Percentiles rank a stretch among this genome's conserved stretches.
Conservation (phyloP, 92 coral and sea anemone species). For the Umimayanthus kanabou region DNA sequence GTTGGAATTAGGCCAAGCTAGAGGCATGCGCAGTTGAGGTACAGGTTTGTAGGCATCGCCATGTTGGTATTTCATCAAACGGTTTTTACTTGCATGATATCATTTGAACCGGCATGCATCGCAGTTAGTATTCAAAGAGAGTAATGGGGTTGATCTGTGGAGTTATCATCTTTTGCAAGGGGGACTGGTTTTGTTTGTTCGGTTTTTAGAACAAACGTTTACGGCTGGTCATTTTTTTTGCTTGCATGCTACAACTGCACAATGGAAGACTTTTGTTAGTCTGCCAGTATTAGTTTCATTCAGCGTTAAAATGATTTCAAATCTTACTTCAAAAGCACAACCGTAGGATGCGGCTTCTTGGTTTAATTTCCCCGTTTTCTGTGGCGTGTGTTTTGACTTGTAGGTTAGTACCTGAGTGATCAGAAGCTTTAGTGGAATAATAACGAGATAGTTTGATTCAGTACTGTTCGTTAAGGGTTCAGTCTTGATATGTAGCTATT, state of each 20-base stretch:
- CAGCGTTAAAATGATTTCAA: not conserved
- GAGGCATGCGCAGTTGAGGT: not conserved
- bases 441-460: not conserved
- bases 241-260: not conserved
- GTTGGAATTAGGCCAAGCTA: conserved; percentile 5
- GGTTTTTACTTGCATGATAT: not conserved
- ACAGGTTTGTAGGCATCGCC: not conserved
- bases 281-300: not conserved
- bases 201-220: not conserved
- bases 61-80: not conserved
- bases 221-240: not conserved
- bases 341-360: not conserved
- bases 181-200: conserved; percentile 18
- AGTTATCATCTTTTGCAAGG: not conserved
- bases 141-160: not conserved
- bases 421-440: not conserved
- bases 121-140: not conserved
- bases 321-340: not conserved
- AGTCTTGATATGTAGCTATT: not conserved
- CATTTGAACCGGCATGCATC: not conserved
- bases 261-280: not conserved
- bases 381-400: not conserved
- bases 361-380: not conserved
- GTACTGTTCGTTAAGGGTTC: not conserved
- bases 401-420: not conserved